Conservation (phyloP, 2,888 invertebrate species). For the Merodon equestris region DNA sequence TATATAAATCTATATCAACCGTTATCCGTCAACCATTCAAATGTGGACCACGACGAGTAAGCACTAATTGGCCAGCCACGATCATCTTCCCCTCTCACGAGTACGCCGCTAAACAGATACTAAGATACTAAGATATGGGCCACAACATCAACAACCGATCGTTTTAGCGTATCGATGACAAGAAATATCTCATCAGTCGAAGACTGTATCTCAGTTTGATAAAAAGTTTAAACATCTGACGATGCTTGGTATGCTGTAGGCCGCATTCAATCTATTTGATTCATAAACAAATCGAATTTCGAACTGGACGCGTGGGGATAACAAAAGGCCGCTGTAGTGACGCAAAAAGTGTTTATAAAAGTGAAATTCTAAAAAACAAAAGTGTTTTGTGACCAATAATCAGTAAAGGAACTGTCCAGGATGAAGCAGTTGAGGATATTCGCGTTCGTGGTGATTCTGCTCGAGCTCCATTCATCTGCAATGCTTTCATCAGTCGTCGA, state of each 20-base stretch:
- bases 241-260: conserved; percentile 23
- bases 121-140: background rate
- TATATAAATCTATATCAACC: conserved; percentile 8
- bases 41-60: conserved; percentile 52
- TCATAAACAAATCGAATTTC: conserved; percentile 33
- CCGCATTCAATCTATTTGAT: conserved; percentile 4
- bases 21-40: conserved; percentile 45
- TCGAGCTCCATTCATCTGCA: too few relatives aligned
- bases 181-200: conserved; percentile 42
- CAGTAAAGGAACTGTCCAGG: conserved; percentile 22
- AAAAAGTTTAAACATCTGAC: conserved; percentile 29
- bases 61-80: conserved; percentile 54
- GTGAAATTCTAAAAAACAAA: conserved; percentile 16
- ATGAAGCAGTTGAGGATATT: too few relatives aligned
- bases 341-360: conserved; percentile 1
- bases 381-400: background rate
- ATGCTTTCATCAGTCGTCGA: too few relatives aligned
- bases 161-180: conserved; percentile 27
- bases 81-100: conserved; percentile 4
- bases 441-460: too few relatives aligned
- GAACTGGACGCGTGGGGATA: too few relatives aligned
- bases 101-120: conserved; percentile 10
- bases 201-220: conserved; percentile 57
- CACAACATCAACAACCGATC: background rate
- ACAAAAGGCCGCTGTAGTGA: too few relatives aligned